Conservation (phyloP, 2,797 vertebrate species). For the Pantherophis alleghaniensis region DNA sequence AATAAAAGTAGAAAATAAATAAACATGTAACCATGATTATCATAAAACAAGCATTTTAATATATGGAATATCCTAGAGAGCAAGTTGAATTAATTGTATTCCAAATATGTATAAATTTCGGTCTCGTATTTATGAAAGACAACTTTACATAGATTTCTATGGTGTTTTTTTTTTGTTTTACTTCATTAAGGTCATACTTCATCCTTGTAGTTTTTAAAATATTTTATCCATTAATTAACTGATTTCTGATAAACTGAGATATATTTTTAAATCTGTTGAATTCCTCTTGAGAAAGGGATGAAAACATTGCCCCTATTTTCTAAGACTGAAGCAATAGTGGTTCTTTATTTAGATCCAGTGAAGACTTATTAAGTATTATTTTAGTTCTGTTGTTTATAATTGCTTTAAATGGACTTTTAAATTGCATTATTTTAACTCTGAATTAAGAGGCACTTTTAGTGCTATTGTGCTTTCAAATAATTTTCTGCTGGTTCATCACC, state of each 20-base stretch:
- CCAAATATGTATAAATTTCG: neutral
- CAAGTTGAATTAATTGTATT: neutral
- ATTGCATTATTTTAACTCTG: neutral
- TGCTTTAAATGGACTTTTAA: neutral
- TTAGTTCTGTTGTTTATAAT: neutral
- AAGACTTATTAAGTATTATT: neutral
- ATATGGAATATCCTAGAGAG: neutral
- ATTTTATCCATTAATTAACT: neutral
- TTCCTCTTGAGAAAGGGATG: neutral
- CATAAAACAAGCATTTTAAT: neutral
- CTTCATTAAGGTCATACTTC: neutral
- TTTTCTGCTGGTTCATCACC: neutral
- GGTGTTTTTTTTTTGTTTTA: neutral
- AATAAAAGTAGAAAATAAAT: constrained; percentile 6
- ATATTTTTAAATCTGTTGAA: neutral
- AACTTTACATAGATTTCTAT: neutral
- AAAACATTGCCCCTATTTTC: neutral
- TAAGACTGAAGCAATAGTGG: neutral
- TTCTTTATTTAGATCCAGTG: neutral
- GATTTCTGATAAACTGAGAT: neutral
- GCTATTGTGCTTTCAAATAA: neutral
- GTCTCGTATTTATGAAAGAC: neutral
- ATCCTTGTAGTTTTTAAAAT: neutral
- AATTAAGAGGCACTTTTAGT: neutral
- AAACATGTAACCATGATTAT: neutral